A percentile compares a stretch with the other conserved stretches of the same genome.
These are phyloP conservation scores for Masticophis lateralis DNA, from an alignment of 2,797 vertebrate species.

Conservation along the genomic window DNA sequence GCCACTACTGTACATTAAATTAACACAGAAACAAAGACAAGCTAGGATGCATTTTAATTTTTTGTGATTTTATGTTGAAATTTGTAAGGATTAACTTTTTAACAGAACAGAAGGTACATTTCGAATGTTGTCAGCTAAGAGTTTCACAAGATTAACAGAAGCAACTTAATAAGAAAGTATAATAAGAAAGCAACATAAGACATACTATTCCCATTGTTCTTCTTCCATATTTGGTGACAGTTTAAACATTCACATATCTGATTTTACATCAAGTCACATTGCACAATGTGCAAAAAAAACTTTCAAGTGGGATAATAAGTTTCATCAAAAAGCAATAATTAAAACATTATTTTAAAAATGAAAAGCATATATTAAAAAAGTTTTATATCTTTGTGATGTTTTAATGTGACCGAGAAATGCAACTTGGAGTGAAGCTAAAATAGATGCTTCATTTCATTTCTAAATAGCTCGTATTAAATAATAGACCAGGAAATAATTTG, in stretches of 20 bases:
- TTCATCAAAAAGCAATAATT: not conserved
- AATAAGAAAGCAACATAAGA: not conserved
- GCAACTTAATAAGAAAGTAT: not conserved
- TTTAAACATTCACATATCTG: not conserved
- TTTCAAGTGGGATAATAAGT: not conserved
- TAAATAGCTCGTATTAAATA: not conserved
- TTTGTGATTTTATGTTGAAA: not conserved
- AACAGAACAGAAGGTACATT: not conserved
- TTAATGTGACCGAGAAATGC: not conserved
- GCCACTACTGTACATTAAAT: not conserved
- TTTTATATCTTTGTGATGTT: rapidly evolving
- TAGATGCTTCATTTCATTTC: not conserved
- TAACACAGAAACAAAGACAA: not conserved
- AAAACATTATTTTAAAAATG: not conserved
- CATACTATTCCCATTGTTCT: not conserved
- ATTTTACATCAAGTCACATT: not conserved
- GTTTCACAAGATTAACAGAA: not conserved
- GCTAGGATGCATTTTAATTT: not conserved
- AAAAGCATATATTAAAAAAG: not conserved
- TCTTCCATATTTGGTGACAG: not conserved
- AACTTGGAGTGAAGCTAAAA: not conserved
- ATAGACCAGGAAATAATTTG: not conserved
- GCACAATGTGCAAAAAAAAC: not conserved
- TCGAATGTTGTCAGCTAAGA: not conserved
- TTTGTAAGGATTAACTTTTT: not conserved